Conservation (phyloP, 2,797 vertebrate species). For the Aldrovandia affinis region DNA sequence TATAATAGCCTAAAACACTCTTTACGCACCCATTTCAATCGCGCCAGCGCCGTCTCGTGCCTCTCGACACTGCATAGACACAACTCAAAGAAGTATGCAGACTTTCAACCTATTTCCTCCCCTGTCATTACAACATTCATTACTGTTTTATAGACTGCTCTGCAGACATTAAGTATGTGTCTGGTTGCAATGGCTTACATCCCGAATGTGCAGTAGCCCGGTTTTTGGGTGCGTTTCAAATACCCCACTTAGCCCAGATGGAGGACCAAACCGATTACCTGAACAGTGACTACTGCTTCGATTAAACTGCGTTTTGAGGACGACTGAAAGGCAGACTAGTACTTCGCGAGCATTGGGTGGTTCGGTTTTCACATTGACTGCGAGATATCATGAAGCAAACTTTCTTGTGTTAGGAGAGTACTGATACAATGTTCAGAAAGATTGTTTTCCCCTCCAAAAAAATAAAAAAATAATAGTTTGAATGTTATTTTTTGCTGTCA, state of each 20-base stretch:
- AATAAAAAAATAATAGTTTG: neutral
- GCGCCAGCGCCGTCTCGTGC: slow-evolving; percentile 56
- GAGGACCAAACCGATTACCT: neutral
- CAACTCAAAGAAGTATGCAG: slow-evolving; percentile 47
- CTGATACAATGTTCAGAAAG: no score
- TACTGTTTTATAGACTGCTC: slow-evolving; percentile 6
- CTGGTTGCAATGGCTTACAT: neutral
- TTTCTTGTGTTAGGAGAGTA: no score
- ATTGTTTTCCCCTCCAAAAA: no score
- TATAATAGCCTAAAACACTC: slow-evolving; percentile 57
- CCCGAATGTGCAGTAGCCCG: neutral
- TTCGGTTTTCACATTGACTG: neutral
- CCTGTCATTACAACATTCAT: slow-evolving; percentile 59
- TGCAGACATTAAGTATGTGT: slow-evolving; percentile 7
- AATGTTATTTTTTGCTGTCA: neutral
- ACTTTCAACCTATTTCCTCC: slow-evolving; percentile 46
- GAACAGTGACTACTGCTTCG: neutral
- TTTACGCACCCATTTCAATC: slow-evolving; percentile 38
- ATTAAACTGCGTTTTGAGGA: neutral
- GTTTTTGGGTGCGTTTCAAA: neutral
- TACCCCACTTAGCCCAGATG: neutral
- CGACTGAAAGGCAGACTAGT: neutral
- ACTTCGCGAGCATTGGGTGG: neutral
- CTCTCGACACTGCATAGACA: slow-evolving; percentile 36
- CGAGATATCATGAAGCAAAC: neutral